These are phyloP conservation scores for Stylophora pistillata DNA, from an alignment of 64 coral and sea anemone genomes.

Conservation along the genomic window DNA sequence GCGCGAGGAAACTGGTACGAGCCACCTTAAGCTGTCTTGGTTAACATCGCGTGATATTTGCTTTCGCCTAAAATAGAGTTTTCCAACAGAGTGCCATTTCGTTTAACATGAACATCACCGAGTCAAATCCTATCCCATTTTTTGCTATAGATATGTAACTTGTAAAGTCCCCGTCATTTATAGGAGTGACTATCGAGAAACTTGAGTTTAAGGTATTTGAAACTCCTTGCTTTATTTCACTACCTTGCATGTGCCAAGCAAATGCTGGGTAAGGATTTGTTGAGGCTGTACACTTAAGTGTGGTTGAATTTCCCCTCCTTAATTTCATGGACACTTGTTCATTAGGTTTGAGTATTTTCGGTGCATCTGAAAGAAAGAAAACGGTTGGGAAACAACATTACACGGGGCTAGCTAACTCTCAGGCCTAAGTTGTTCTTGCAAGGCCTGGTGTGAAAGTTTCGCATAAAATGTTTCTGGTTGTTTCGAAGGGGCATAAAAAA, in stretches of 20 bases:
- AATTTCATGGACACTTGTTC: not conserved
- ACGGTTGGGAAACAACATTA: too few species aligned
- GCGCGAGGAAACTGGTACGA: too few species aligned
- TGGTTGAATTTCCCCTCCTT: not conserved
- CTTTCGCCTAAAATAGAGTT: not conserved
- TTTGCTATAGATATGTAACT: constrained; percentile 7
- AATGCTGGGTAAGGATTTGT: constrained; percentile 21
- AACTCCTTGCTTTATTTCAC: not conserved
- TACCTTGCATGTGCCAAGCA: not conserved
- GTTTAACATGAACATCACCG: not conserved
- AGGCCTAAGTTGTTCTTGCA: too few species aligned
- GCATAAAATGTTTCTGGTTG: too few species aligned
- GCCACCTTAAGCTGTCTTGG: too few species aligned
- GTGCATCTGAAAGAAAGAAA: not conserved
- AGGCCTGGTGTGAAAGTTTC: too few species aligned
- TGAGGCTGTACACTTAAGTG: not conserved
- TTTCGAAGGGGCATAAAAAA: too few species aligned
- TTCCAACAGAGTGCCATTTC: not conserved
- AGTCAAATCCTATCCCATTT: constrained; percentile 8
- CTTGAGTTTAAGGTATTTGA: not conserved
- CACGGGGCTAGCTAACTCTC: too few species aligned
- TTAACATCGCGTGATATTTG: not conserved
- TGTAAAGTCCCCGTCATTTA: not conserved
- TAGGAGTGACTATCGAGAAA: not conserved
- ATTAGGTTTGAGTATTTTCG: not conserved